Evolutionary conservation across 2,113 vertebrate species (phyloP).

Genomic region (Syngnathus scovelli): DNA sequence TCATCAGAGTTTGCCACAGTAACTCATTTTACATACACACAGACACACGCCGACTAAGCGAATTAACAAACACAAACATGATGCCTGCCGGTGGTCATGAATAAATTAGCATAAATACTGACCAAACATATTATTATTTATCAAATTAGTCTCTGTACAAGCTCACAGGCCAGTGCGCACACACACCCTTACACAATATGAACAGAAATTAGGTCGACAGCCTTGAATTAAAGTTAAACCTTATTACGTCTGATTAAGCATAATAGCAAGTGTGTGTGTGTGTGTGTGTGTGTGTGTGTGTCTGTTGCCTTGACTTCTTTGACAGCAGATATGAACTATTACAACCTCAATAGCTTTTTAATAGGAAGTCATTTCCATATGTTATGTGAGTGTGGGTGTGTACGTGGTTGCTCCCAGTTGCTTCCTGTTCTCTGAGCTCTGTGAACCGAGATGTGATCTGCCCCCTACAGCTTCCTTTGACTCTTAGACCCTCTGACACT

Average conservation of each 20-base stretch:
- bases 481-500: constrained; percentile 6
- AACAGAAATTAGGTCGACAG: constrained; percentile 62
- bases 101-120: constrained; percentile 68
- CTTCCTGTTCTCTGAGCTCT: constrained; percentile 26
- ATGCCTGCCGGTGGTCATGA: constrained; percentile 61
- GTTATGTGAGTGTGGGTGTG: constrained; percentile 14
- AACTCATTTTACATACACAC: constrained; percentile 21
- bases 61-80: constrained; percentile 60
- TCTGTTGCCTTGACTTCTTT: constrained; percentile 39
- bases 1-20: constrained; percentile 18
- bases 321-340: constrained; percentile 61
- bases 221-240: constrained; percentile 51
- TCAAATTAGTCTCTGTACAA: constrained; percentile 47
- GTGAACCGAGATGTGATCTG: constrained; percentile 41
- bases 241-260: constrained; percentile 62
- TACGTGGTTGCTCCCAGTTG: constrained; percentile 15
- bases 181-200: constrained; percentile 19
- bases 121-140: constrained; percentile 64
- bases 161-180: constrained; percentile 7
- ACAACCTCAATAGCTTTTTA: constrained; percentile 62
- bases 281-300: constrained; percentile 10
- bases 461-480: constrained; percentile 31
- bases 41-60: constrained; percentile 29
- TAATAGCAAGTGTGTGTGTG: constrained; percentile 7
- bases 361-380: constrained; percentile 58